Evolutionary conservation across 2,797 vertebrate genomes (phyloP).

Genomic region (Cetoscarus ocellatus): DNA sequence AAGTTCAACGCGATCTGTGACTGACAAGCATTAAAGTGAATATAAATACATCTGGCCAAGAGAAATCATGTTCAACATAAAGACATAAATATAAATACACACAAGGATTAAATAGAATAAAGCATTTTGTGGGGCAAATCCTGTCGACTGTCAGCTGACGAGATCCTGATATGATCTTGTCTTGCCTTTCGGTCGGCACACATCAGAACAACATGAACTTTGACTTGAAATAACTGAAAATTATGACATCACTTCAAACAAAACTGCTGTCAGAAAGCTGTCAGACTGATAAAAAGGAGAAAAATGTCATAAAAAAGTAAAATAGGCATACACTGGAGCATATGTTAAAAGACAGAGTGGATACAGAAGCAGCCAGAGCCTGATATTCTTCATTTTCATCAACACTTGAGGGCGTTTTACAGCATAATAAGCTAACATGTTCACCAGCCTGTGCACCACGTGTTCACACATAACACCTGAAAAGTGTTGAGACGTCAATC

Average conservation of each 20-base stretch:
- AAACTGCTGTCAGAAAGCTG: slow-evolving; percentile 6
- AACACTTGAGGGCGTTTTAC: background rate
- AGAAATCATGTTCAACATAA: slow-evolving; percentile 25
- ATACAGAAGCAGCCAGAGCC: background rate
- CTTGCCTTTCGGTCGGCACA: slow-evolving; percentile 13
- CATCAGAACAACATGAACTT: slow-evolving; percentile 34
- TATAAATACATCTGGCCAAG: background rate
- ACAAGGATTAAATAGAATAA: slow-evolving; percentile 9
- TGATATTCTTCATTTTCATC: background rate
- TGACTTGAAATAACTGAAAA: slow-evolving; percentile 20
- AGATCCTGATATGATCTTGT: slow-evolving; percentile 22
- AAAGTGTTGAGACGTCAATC: slow-evolving; percentile 4
- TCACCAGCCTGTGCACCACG: background rate
- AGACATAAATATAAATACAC: slow-evolving; percentile 34
- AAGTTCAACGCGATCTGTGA: background rate
- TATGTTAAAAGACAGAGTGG: background rate
- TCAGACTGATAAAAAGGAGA: background rate
- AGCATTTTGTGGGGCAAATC: background rate
- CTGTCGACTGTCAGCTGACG: slow-evolving; percentile 6
- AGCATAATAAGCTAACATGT: slow-evolving; percentile 1
- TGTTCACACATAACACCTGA: slow-evolving; percentile 15
- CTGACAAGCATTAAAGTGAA: background rate
- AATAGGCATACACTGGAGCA: background rate
- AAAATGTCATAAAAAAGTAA: background rate
- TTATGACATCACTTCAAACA: slow-evolving; percentile 27